These are phyloP conservation scores for Chaetophractus vellerosus DNA, from an alignment of 2,797 vertebrate species.

Conservation along the genomic window DNA sequence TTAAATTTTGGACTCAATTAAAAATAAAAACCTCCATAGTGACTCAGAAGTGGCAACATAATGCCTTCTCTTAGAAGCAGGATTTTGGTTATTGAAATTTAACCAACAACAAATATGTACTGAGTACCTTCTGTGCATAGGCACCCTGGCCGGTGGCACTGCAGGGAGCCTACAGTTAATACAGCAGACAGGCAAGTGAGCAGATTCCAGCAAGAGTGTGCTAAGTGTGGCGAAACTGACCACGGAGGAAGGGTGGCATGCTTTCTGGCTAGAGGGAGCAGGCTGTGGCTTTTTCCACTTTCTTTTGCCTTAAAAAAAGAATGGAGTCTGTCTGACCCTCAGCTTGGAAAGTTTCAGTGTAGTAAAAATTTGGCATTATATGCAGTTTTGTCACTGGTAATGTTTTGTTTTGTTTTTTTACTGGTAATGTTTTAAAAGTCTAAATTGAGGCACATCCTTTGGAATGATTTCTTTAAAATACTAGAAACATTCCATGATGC, in stretches of 20 bases:
- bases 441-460: not conserved
- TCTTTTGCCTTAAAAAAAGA: not conserved
- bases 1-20: conserved; percentile 5
- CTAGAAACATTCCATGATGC: not conserved
- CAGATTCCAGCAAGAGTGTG: too few species aligned
- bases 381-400: not conserved
- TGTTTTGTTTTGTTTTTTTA: not conserved
- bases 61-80: not conserved
- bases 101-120: rapidly evolving
- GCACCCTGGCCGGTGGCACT: not conserved
- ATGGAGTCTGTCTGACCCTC: not conserved
- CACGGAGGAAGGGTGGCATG: too few species aligned
- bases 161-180: too few species aligned
- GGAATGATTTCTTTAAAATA: not conserved
- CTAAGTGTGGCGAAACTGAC: too few species aligned
- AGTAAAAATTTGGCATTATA: not conserved
- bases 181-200: too few species aligned
- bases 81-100: not conserved
- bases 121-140: not conserved
- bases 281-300: not conserved
- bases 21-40: not conserved
- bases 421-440: not conserved
- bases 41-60: not conserved
- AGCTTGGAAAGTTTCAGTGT: not conserved
- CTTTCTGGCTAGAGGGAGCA: not conserved